phyloP scores from a whole-genome alignment of 2,113 vertebrate species.

The Lanius ludovicianus region DNA sequence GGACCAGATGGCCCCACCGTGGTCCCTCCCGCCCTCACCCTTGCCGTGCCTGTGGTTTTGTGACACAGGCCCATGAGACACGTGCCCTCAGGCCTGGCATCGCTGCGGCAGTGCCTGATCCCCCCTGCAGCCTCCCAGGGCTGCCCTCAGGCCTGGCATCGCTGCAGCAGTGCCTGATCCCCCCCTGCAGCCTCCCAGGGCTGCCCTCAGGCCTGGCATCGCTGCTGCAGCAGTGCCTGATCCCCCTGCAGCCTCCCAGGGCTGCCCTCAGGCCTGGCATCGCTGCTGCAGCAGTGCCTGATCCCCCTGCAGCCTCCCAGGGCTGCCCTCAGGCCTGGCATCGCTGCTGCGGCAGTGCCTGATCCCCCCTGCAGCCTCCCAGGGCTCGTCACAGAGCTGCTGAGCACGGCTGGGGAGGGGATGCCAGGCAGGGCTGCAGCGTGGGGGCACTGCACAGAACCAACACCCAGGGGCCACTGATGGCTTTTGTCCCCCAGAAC shows the following conservation, averaged over 20 bases:
- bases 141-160: too few species aligned
- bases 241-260: too few species aligned
- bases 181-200: too few species aligned
- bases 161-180: too few species aligned
- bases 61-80: background rate
- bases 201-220: too few species aligned
- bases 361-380: background rate
- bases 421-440: accelerated
- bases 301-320: too few species aligned
- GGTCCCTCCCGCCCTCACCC: background rate
- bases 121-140: too few species aligned
- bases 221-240: too few species aligned
- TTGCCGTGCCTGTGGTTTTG: accelerated
- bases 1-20: background rate
- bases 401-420: background rate
- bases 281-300: too few species aligned
- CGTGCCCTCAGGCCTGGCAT: accelerated
- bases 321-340: too few species aligned
- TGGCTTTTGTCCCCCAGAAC: constrained; percentile 77
- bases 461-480: background rate
- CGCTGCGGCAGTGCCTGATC: too few species aligned
- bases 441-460: accelerated
- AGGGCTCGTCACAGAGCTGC: background rate
- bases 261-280: too few species aligned
- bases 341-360: background rate